Evolutionary conservation across 2,888 invertebrate genomes (phyloP), one percentile per base, ranked within the genome.

Genomic region (Machimus atricapillus): DNA sequence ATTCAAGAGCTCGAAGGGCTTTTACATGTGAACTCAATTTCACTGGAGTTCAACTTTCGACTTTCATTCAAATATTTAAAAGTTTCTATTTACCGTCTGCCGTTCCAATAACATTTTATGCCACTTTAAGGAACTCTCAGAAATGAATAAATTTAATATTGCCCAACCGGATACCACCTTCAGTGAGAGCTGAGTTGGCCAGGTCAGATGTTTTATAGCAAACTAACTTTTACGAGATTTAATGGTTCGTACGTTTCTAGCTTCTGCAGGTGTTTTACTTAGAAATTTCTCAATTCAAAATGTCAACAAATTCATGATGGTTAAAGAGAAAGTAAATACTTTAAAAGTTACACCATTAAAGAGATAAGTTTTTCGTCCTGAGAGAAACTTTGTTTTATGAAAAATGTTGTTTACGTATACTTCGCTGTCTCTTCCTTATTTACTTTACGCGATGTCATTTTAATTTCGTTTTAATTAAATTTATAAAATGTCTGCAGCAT

Each of bases 21-120:
- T 81, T 81, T 31, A 81, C 58, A 52, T 52, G 27, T 31, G 31
- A 81, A 81, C 52, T 81, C 81, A 81, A 56, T 81, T 81, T 31
- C 52, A 46, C 6, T 81, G 9, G 14, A 34, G 56, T 31, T 27
- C 23, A 66, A 66, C 66, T 66, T 81, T 81, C 58, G 56, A 27
- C 27, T 56, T 81, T 31, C 19, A 14, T 56, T 81, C n/a, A 81
- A 81, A 81, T 81, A 37, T 81, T 66, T 81, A 81, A 81, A 81
- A 34, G 46, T 6, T 31, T 56, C 56, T 56, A 58, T 58, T 27
- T 66, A 66, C 66, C 19, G 79, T 79, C 43, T 78, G 23, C 19
- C 78, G n/a, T 78, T 78, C 43, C 43, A 43, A 78, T 78, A 78
- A 43, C 40, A 78, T 43, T 78, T 78, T 23, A 23, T 78, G 9